Conservation (phyloP, 2,797 vertebrate genomes). For the Parauchenoglanis ngamensis region DNA sequence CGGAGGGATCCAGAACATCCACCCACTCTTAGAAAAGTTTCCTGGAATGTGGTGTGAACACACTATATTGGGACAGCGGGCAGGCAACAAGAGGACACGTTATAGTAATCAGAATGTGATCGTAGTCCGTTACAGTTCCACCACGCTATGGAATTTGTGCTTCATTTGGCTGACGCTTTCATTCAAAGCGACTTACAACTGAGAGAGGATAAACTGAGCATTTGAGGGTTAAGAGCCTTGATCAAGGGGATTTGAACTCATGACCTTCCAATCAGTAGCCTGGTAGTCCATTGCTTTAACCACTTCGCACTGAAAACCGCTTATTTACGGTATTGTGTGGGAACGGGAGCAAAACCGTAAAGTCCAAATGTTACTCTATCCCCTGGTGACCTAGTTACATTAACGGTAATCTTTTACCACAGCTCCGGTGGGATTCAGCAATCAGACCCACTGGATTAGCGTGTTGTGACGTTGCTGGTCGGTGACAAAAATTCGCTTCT, state of each 20-base stretch:
- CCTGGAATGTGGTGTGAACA: not conserved
- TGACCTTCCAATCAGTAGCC: not conserved
- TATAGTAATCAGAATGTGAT: not conserved
- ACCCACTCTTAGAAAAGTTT: not conserved
- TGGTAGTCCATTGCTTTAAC: not conserved
- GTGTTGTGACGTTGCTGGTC: too few species aligned
- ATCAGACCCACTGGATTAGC: too few species aligned
- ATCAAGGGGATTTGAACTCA: not conserved
- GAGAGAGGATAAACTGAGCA: not conserved
- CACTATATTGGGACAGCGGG: not conserved
- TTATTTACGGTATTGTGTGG: too few species aligned
- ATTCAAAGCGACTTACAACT: not conserved
- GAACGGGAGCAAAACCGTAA: too few species aligned
- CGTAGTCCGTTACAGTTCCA: not conserved
- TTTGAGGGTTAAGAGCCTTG: not conserved
- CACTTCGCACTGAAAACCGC: not conserved
- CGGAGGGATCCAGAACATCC: not conserved
- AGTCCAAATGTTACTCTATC: too few species aligned
- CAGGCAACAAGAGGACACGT: not conserved
- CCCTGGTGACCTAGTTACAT: too few species aligned
- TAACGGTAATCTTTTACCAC: too few species aligned
- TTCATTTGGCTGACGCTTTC: not conserved
- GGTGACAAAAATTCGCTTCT: too few species aligned
- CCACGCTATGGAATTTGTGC: not conserved
- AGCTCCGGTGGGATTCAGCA: too few species aligned